Base-by-base conservation (phyloP, 2,888 invertebrate genomes). In the Orchesella flavescens region DNA sequence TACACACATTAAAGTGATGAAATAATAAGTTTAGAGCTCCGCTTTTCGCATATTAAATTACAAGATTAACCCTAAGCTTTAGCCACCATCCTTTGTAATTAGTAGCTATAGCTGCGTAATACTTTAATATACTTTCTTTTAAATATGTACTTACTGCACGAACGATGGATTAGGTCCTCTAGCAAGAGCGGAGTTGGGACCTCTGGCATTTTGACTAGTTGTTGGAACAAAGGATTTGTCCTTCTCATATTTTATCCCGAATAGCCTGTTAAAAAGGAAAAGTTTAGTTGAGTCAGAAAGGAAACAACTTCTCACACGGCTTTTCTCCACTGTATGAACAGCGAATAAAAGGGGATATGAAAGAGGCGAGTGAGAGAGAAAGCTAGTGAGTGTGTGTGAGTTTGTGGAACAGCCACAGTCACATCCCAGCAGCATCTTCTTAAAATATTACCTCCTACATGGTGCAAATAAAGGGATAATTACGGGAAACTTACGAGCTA, bases 81-180 rank as follows among this genome's bases (percentile, higher is more conserved):
- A 69, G 34, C 3, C 34, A 34, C 3, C 34, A 74, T 74, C 69
- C 61, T 53, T 23, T 44, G 74, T 81, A 81, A 81, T 81, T 81
- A 81, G 74, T 69, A 81, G 74, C 23, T 74, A 75, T n/a, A 81
- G 68, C 73, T 73, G 21, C 23, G n/a, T 13, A 53, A 34, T 19
- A 34, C 34, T 34, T 34, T 34, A 34, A 7, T 34, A 34, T 34
- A 7, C 44, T 10, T 17, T 15, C 55, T 19, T 15, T 55, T 72
- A 55, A 34, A 69, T 34, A 34, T 34, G 34, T 34, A 34, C 85
- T 85, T 83, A 88, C 88, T 86, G 78, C n/a, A 88, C 83, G 44
- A 88, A 80, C 24, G 85, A 84, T 17, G 87, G 86, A 84, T 88
- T 88, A 55, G 87, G 81, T 53, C 88, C 88, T 84, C 85, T 87